phyloP scores from a whole-genome alignment of 2,888 invertebrate species.

The Mellilla xanthometata region DNA sequence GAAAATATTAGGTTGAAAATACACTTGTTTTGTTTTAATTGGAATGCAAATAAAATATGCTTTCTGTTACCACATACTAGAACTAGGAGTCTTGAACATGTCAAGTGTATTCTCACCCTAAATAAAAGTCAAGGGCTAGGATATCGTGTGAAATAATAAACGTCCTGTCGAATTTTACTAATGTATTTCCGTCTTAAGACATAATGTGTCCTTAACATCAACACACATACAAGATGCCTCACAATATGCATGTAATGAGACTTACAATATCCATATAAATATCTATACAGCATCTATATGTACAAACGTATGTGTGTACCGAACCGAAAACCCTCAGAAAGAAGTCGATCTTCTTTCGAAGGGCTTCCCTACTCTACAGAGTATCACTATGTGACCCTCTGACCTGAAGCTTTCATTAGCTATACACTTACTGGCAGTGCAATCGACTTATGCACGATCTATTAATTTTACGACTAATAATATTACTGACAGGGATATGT shows the following conservation, averaged over 20 bases:
- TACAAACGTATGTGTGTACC: constrained; percentile 66
- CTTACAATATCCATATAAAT: constrained; percentile 68
- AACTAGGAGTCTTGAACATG: too few species aligned
- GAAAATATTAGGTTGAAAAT: too few species aligned
- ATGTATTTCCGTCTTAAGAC: constrained; percentile 77
- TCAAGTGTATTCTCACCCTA: too few species aligned
- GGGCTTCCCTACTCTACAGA: constrained; percentile 44
- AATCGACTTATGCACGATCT: constrained; percentile 60
- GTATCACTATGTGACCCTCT: constrained; percentile 66
- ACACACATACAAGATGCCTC: constrained; percentile 74
- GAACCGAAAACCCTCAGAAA: not conserved
- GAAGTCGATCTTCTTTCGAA: constrained; percentile 4
- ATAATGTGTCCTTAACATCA: constrained; percentile 64
- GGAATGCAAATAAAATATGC: too few species aligned
- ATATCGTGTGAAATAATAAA: constrained; percentile 40
- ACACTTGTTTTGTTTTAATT: too few species aligned
- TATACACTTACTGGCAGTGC: constrained; percentile 72
- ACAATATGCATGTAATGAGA: constrained; percentile 60
- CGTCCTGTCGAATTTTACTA: constrained; percentile 67
- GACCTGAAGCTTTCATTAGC: constrained; percentile 54
- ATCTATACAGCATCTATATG: constrained; percentile 80
- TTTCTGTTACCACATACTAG: too few species aligned
- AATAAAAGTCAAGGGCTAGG: too few species aligned
- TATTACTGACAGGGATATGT: constrained; percentile 64
- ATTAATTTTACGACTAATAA: constrained; percentile 36